Percentiles rank a stretch among this genome's conserved stretches.
Evolutionary conservation across 2,113 vertebrate species (phyloP).

Genomic region (Gulo gulo): DNA sequence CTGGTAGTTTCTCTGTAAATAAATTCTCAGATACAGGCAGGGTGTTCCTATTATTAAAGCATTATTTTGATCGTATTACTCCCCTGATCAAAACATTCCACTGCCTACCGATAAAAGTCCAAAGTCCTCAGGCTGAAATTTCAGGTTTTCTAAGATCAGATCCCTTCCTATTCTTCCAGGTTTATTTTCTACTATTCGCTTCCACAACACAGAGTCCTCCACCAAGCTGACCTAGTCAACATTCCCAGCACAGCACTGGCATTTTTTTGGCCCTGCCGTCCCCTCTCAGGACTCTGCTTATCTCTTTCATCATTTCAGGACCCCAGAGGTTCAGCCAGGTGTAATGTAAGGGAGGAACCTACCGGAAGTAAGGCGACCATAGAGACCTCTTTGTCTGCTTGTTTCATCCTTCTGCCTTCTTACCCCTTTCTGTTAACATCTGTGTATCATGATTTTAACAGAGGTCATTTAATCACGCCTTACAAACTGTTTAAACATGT

Average conservation of each 20-base stretch:
- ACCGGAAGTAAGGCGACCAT: neutral
- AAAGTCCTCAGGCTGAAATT: neutral
- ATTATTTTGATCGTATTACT: neutral
- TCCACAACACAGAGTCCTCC: neutral
- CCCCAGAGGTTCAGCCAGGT: neutral
- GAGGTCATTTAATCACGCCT: neutral
- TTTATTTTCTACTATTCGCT: neutral
- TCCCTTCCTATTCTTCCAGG: neutral
- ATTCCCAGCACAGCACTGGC: no score
- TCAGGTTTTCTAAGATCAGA: neutral
- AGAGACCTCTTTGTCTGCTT: neutral
- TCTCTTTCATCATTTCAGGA: neutral
- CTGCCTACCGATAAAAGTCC: neutral
- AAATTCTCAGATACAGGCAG: neutral
- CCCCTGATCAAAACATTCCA: neutral
- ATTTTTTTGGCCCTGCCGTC: neutral
- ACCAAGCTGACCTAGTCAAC: neutral
- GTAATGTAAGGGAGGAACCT: neutral
- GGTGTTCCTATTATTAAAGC: neutral
- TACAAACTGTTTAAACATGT: neutral
- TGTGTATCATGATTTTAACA: neutral
- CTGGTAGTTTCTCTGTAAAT: neutral
- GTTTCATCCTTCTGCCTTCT: neutral
- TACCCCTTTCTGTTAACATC: neutral
- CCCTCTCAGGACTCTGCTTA: neutral